Base-by-base conservation (phyloP, 2,888 invertebrate species). In the Embidobia sp. region DNA sequence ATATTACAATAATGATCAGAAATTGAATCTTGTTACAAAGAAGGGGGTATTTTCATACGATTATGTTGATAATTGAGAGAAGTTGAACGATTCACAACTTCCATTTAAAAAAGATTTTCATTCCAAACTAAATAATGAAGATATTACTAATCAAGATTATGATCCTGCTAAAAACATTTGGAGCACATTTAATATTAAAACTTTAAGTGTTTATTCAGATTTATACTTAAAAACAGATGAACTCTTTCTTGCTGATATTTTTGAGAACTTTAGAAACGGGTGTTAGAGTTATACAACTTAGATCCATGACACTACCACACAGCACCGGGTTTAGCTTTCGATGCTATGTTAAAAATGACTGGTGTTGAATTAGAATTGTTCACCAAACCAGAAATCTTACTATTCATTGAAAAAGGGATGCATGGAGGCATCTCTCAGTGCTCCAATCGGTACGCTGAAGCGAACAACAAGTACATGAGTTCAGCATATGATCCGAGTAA, bases 11-110 rank as follows among this genome's bases (percentile, higher is more conserved):
- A 22, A 33, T 46, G 18, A 48, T 11, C 10, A 15, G 2, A n/a
- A 67, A n/a, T n/a, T n/a, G n/a, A n/a, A n/a, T n/a, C n/a, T n/a
- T n/a, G n/a, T n/a, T n/a, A 57, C 35, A 0, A 46, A 42, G 19
- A 78, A 75, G 55, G 72, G 79, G 8, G 42, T 78, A 3, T 79
- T 70, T 55, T 70, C 75, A 2, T 79, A 79, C 11, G 77, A 79
- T 11, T 75, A 72, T 31, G 7, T 75, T 1, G 10, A 57, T 42
- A 31, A n/a, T 18, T 49, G 10, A 3, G 15, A 26, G 2, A 55
- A 55, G 29, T 35, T 59, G 3, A 10, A 31, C 6, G 49, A 59
- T 46, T 13, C 15, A 6, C 7, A 48, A 29, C 8, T 69, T 7
- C 69, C 59, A 2, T 3, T 27, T 2, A 66, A 33, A 16, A 22